A percentile compares a stretch with the other conserved stretches of the same genome.
Conservation (phyloP, 1,140 invertebrate genomes). For the Hirudo medicinalis region DNA sequence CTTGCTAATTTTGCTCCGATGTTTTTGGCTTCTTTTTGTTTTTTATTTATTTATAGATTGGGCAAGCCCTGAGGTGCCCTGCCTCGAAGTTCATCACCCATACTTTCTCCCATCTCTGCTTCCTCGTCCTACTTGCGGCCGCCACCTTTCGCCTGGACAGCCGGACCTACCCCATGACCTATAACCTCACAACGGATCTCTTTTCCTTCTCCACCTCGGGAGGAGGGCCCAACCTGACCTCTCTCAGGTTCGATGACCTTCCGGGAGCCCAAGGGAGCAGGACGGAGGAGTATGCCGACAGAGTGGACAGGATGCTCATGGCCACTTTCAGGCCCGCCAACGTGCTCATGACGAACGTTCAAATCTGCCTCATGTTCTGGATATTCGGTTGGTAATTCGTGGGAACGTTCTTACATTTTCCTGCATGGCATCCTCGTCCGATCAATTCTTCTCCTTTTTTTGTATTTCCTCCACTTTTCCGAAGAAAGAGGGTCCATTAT, state of each 20-base stretch:
- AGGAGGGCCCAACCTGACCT: not conserved
- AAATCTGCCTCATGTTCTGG: slow-evolving; percentile 42
- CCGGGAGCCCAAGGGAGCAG: not conserved
- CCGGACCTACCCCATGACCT: slow-evolving; percentile 12
- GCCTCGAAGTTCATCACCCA: slow-evolving; percentile 37
- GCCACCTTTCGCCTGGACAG: slow-evolving; percentile 32
- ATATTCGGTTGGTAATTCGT: slow-evolving; percentile 32
- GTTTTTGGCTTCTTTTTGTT: no score
- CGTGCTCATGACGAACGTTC: slow-evolving; percentile 38
- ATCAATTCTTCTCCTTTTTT: no score
- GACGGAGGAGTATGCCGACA: slow-evolving; percentile 25
- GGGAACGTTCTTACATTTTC: no score
- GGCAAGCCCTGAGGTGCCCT: slow-evolving; percentile 33
- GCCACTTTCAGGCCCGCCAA: slow-evolving; percentile 37
- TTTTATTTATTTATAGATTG: slow-evolving; percentile 26
- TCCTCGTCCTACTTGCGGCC: slow-evolving; percentile 37
- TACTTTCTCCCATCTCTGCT: slow-evolving; percentile 39
- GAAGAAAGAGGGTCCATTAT: no score
- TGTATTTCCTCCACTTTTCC: no score
- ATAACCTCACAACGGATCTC: not conserved
- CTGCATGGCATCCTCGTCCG: no score
- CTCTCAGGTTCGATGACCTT: not conserved
- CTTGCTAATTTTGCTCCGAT: no score
- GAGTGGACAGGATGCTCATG: slow-evolving; percentile 36
- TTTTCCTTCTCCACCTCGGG: not conserved